phyloP scores from a whole-genome alignment of 2,113 vertebrate species.

The Platysternon megacephalum region DNA sequence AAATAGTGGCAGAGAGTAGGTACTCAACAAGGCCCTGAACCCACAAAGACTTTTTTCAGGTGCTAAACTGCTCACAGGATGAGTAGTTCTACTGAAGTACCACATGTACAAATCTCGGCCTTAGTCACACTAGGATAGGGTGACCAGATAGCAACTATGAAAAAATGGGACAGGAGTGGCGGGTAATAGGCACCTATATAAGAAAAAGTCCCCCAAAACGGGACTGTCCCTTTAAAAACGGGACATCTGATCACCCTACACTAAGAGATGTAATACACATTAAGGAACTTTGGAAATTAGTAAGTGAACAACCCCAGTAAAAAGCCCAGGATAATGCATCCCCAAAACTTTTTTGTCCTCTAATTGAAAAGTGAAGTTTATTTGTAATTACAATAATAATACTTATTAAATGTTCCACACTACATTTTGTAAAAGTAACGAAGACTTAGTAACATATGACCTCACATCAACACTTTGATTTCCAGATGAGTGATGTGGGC shows the following conservation, averaged over 20 bases:
- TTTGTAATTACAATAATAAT: background rate
- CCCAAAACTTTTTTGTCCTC: background rate
- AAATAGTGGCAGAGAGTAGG: background rate
- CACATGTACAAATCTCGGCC: background rate
- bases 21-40: background rate
- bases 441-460: background rate
- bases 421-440: background rate
- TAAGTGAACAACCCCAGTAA: background rate
- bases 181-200: no score
- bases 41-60: constrained; percentile 12
- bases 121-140: background rate
- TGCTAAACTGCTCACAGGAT: background rate
- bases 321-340: background rate
- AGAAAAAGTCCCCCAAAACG: no score
- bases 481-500: background rate
- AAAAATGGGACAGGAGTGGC: no score
- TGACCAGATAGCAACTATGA: no score
- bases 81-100: constrained; percentile 6
- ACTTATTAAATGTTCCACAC: background rate
- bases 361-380: background rate
- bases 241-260: no score
- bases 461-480: background rate
- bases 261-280: background rate
- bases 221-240: no score
- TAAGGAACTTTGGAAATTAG: constrained; percentile 14